These are phyloP conservation scores for Trinectes maculatus DNA, from an alignment of 2,113 vertebrate species.

Conservation along the genomic window DNA sequence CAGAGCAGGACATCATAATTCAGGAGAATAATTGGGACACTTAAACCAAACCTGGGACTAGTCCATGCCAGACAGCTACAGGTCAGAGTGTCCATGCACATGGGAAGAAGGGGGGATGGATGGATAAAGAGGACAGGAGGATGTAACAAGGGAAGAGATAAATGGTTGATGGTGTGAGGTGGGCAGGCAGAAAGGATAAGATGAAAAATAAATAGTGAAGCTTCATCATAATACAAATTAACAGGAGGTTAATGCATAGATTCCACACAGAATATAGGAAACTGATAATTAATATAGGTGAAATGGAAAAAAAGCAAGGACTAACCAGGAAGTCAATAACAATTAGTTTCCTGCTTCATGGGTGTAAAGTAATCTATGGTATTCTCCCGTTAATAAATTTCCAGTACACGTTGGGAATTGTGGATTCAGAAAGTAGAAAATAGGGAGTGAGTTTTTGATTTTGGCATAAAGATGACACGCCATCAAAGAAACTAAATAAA, in stretches of 20 bases:
- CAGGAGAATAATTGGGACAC: slow-evolving; percentile 80
- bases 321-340: slow-evolving; percentile 55
- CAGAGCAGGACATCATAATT: slow-evolving; percentile 76
- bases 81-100: slow-evolving; percentile 72
- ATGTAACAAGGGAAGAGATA: slow-evolving; percentile 37
- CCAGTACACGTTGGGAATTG: background rate
- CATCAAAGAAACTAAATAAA: background rate
- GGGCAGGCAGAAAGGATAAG: slow-evolving; percentile 2
- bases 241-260: slow-evolving; percentile 15
- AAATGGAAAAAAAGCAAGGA: slow-evolving; percentile 36
- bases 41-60: slow-evolving; percentile 76
- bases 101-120: slow-evolving; percentile 57
- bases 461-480: slow-evolving; percentile 15
- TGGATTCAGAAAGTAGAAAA: slow-evolving; percentile 27
- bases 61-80: slow-evolving; percentile 79
- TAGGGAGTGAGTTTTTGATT: slow-evolving; percentile 2
- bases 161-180: slow-evolving; percentile 27
- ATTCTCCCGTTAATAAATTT: slow-evolving; percentile 21
- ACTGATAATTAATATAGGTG: slow-evolving; percentile 1
- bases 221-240: background rate
- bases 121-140: slow-evolving; percentile 48
- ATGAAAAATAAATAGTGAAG: slow-evolving; percentile 31
- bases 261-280: background rate
- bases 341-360: slow-evolving; percentile 41
- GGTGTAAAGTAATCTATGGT: slow-evolving; percentile 13